Percentiles rank a stretch among this genome's conserved stretches.
Evolutionary conservation across 2,797 vertebrate species (phyloP).

Genomic region (Australoheros facetus): DNA sequence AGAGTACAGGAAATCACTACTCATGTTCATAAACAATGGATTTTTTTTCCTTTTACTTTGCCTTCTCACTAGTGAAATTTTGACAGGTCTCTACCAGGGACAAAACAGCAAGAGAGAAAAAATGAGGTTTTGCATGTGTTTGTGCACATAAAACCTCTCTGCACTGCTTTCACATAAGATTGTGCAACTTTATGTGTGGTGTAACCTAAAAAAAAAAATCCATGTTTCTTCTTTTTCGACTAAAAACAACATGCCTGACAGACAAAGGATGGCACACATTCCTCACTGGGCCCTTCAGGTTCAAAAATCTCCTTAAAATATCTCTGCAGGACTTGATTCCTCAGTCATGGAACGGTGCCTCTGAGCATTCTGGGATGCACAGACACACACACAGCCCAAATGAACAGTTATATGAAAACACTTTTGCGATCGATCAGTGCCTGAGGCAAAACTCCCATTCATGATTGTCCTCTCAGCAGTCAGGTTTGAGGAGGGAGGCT

Average conservation of each 20-base stretch:
- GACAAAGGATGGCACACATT: conserved; percentile 34
- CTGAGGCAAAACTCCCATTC: conserved; percentile 77
- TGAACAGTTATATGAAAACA: conserved; percentile 77
- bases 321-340: conserved; percentile 67
- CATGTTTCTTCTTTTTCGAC: conserved; percentile 54
- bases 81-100: conserved; percentile 62
- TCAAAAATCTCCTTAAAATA: conserved; percentile 69
- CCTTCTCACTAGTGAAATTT: conserved; percentile 52
- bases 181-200: conserved; percentile 32
- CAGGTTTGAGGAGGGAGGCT: conserved; percentile 65
- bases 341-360: conserved; percentile 70
- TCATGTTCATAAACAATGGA: conserved; percentile 72
- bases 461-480: conserved; percentile 75
- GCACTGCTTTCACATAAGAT: conserved; percentile 29
- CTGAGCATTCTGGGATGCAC: conserved; percentile 65
- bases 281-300: conserved; percentile 45
- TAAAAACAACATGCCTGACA: conserved; percentile 66
- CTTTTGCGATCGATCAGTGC: conserved; percentile 74
- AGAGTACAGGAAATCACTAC: conserved; percentile 59
- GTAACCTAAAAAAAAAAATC: conserved; percentile 29
- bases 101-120: conserved; percentile 49
- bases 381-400: conserved; percentile 66
- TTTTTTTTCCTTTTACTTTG: conserved; percentile 72
- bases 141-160: conserved; percentile 36
- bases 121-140: background rate